Evolutionary conservation across 2,888 invertebrate genomes (phyloP).

Genomic region (Drosophila setosimentum): DNA sequence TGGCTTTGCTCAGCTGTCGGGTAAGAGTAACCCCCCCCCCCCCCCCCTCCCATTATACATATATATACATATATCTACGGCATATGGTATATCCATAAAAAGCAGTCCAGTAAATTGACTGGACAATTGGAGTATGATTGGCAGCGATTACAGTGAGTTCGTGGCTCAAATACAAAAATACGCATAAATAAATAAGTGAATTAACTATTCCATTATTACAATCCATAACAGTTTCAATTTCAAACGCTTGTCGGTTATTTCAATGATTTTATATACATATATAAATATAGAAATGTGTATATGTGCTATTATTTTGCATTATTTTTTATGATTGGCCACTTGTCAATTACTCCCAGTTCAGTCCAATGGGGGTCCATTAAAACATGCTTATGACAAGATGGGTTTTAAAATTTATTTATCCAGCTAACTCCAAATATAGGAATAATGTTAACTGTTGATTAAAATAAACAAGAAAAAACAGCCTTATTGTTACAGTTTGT

Average conservation of each 20-base stretch:
- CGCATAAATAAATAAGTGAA: constrained; percentile 32
- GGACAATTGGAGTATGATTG: constrained; percentile 64
- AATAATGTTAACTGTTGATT: background rate
- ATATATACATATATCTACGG: background rate
- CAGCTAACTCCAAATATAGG: background rate
- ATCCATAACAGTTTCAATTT: constrained; percentile 60
- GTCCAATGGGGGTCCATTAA: no score
- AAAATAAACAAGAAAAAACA: background rate
- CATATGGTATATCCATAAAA: constrained; percentile 14
- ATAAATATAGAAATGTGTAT: background rate
- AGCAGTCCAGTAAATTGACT: constrained; percentile 54
- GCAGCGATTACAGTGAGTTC: constrained; percentile 35
- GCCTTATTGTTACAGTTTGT: constrained; percentile 1
- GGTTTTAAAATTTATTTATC: background rate
- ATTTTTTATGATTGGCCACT: constrained; percentile 4
- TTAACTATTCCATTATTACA: constrained; percentile 34
- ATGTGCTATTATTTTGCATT: background rate
- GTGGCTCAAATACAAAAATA: constrained; percentile 4
- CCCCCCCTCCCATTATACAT: background rate
- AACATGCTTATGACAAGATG: no score
- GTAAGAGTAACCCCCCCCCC: background rate
- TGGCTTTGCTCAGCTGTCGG: constrained; percentile 27
- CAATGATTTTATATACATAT: constrained; percentile 27
- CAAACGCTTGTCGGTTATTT: constrained; percentile 63
- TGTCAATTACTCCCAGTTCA: background rate